Conservation (phyloP, 2,113 vertebrate species). For the Trogon melanurus region DNA sequence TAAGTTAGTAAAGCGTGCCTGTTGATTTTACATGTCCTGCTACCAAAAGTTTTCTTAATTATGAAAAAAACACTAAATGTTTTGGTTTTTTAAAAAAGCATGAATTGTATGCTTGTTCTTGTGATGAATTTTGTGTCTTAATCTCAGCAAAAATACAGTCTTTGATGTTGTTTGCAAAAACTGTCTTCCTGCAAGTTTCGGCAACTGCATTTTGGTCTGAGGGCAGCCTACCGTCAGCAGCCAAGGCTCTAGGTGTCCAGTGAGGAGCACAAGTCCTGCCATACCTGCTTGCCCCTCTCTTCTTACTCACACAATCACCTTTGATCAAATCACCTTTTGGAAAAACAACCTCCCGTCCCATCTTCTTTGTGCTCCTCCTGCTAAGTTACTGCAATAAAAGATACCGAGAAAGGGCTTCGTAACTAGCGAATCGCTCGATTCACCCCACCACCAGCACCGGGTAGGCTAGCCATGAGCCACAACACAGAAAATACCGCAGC, state of each 20-base stretch:
- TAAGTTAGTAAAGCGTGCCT: neutral
- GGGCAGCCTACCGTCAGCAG: neutral
- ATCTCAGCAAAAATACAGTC: neutral
- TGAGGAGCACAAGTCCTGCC: neutral
- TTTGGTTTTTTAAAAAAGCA: neutral
- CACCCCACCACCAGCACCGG: fast-evolving
- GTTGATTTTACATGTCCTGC: neutral
- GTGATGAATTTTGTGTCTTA: neutral
- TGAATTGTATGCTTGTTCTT: neutral
- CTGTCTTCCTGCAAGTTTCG: neutral
- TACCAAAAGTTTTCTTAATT: neutral
- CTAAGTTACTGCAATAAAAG: neutral
- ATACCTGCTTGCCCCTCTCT: neutral
- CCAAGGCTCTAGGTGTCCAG: fast-evolving
- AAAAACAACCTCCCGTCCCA: neutral
- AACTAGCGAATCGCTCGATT: fast-evolving
- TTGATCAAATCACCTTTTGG: neutral
- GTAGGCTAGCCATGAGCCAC: neutral
- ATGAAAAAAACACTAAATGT: neutral
- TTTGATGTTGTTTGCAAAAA: neutral
- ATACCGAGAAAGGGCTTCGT: neutral
- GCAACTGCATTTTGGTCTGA: neutral
- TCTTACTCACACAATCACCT: neutral
- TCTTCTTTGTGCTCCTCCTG: neutral
- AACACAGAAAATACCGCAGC: neutral